phyloP scores from a whole-genome alignment of 2,888 invertebrate genomes.

The Cepaea hortensis region DNA sequence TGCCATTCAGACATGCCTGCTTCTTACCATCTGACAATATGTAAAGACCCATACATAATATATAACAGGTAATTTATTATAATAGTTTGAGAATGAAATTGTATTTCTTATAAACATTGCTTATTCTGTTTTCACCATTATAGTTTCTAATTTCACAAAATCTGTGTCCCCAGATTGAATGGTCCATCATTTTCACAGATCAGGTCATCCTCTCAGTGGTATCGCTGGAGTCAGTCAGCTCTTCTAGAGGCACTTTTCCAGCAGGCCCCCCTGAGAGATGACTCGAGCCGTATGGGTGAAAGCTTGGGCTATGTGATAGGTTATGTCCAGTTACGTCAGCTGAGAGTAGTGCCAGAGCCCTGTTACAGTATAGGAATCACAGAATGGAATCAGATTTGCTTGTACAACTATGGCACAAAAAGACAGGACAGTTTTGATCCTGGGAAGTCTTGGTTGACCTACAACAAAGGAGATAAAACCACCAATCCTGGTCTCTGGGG shows the following conservation, averaged over 20 bases:
- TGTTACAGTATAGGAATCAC: slow-evolving; percentile 54
- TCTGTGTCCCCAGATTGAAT: slow-evolving; percentile 23
- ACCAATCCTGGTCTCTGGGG: slow-evolving; percentile 55
- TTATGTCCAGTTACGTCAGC: slow-evolving; percentile 66
- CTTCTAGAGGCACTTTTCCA: slow-evolving; percentile 62
- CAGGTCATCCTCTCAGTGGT: slow-evolving; percentile 57
- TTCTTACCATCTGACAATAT: too few relatives aligned
- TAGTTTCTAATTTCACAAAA: too few relatives aligned
- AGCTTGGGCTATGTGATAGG: slow-evolving; percentile 63
- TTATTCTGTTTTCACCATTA: too few relatives aligned
- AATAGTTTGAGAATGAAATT: too few relatives aligned
- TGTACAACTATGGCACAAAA: slow-evolving; percentile 46
- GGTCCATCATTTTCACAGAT: slow-evolving; percentile 26
- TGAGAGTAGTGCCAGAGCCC: slow-evolving; percentile 56
- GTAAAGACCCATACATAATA: too few relatives aligned
- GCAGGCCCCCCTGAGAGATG: slow-evolving; percentile 22
- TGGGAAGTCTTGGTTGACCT: slow-evolving; percentile 6
- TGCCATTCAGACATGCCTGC: too few relatives aligned
- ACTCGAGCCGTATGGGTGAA: neutral
- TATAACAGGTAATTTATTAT: too few relatives aligned
- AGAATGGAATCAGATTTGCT: slow-evolving; percentile 50
- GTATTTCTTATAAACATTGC: too few relatives aligned
- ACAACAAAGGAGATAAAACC: neutral
- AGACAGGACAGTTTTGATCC: neutral
- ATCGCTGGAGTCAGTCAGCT: slow-evolving; percentile 61